Base-by-base conservation (phyloP, 2,797 vertebrate species). In the Rhabdomys pumilio region DNA sequence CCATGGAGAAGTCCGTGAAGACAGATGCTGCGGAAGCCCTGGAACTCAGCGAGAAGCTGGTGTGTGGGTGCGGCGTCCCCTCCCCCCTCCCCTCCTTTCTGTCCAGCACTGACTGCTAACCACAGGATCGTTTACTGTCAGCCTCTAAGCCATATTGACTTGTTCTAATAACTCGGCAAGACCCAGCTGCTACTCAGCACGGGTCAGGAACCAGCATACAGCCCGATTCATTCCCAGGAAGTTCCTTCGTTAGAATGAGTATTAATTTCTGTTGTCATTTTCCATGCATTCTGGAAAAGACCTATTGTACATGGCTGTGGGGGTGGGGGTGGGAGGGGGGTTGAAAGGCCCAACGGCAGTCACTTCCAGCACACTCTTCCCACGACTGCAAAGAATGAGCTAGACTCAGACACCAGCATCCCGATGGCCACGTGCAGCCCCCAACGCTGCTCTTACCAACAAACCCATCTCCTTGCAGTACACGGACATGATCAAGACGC, bases 1-100 rank as follows among this genome's bases (percentile, higher is more conserved):
- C 95, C 15, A 3, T 95, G 0, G 98, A 98, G 14, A 98, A 96
- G 72, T 86, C 95, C 0, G 90, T 12, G 1, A 98, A 95, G 61
- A 84, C 89, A 61, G 98, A 98, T 57, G 19, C 84, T 85, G 88
- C 95, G 0, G 98, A 99, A 6, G 97, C 72, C 4, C 90, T 98
- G 22, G 98, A 99, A 9, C 96, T 99, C 7, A 97, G 98, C 0
- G 99, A 99, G 96, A 98, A 97, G 94, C 98, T 98, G 98, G 99
- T 99, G 97, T 0, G 98, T 98, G 24, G n/a, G 29, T 0, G 0
- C 0, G 0, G 26, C 63, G 0, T 0, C 0, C 1, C 9, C 6
- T 20, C 50, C 76, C 76, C 24, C 19, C 38, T 50, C n/a, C 20
- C 17, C 22, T 29, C 38, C 86, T 34, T 59, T 76, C 38, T 5